Conservation (phyloP, 2,797 vertebrate species). For the Arrhamphus sclerolepis region DNA sequence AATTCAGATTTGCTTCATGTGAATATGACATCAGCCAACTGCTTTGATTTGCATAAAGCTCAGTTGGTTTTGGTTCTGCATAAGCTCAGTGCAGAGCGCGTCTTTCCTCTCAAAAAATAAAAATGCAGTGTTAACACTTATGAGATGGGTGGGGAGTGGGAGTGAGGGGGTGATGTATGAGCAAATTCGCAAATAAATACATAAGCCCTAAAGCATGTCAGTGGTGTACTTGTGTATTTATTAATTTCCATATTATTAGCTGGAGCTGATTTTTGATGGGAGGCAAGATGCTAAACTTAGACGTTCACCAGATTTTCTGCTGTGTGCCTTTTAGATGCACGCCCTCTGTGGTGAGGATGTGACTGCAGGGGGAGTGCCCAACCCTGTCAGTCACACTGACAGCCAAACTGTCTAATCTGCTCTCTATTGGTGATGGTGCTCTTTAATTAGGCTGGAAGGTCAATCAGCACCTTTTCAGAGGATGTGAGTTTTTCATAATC, state of each 20-base stretch:
- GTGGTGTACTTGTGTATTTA: slow-evolving; percentile 61
- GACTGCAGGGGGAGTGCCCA: slow-evolving; percentile 68
- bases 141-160: slow-evolving; percentile 15
- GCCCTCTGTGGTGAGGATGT: slow-evolving; percentile 66
- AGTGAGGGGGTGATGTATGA: slow-evolving; percentile 61
- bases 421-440: slow-evolving; percentile 61
- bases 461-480: slow-evolving; percentile 66
- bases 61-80: too few relatives aligned
- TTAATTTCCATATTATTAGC: slow-evolving; percentile 67
- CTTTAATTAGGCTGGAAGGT: slow-evolving; percentile 76
- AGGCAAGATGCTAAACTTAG: slow-evolving; percentile 60
- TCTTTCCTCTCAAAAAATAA: slow-evolving; percentile 48
- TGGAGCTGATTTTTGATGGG: slow-evolving; percentile 49
- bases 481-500: slow-evolving; percentile 64
- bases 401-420: slow-evolving; percentile 72
- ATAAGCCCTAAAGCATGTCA: slow-evolving; percentile 70
- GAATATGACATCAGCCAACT: slow-evolving; percentile 49
- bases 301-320: slow-evolving; percentile 45
- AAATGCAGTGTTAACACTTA: slow-evolving; percentile 77
- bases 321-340: slow-evolving; percentile 62
- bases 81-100: slow-evolving; percentile 26
- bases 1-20: slow-evolving; percentile 55
- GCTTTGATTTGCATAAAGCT: slow-evolving; percentile 49
- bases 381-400: slow-evolving; percentile 78
- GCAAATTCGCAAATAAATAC: slow-evolving; percentile 78